A percentile compares a stretch with the other conserved stretches of the same genome.
phyloP scores from a whole-genome alignment of 2,888 invertebrate genomes.

The Ferrisia virgata region DNA sequence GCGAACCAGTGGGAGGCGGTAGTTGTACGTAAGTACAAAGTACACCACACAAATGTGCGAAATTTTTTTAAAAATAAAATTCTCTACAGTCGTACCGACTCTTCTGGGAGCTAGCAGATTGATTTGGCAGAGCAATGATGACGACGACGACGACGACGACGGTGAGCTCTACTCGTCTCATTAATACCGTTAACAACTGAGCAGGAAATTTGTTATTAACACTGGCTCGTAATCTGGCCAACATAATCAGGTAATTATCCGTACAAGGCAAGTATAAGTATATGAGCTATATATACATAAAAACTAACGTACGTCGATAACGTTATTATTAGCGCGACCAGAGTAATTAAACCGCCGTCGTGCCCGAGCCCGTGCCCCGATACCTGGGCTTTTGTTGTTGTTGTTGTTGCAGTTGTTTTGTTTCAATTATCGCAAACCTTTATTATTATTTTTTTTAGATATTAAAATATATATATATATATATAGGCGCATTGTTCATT shows the following conservation, averaged over 20 bases:
- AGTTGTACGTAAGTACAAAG: background rate
- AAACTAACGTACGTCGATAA: constrained; percentile 19
- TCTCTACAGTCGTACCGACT: background rate
- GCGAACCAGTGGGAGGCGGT: background rate
- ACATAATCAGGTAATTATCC: constrained; percentile 34
- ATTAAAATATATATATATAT: too few species aligned
- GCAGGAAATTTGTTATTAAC: constrained; percentile 35
- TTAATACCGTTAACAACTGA: background rate
- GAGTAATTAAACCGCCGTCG: constrained; percentile 2
- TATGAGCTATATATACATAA: too few species aligned
- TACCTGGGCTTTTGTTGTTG: too few species aligned
- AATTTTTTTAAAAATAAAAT: background rate
- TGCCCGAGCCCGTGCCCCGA: background rate
- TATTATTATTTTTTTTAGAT: too few species aligned
- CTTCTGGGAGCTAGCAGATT: too few species aligned
- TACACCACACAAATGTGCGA: background rate
- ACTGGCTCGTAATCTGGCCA: background rate
- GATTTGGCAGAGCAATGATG: too few species aligned
- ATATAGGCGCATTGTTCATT: too few species aligned
- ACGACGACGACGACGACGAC: too few species aligned
- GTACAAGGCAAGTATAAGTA: constrained; percentile 25
- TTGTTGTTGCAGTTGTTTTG: too few species aligned
- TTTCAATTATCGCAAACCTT: too few species aligned
- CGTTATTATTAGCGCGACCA: background rate
- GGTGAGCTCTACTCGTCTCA: background rate